phyloP scores from a whole-genome alignment of 2,113 vertebrate species.

The Heterotilapia buettikoferi region DNA sequence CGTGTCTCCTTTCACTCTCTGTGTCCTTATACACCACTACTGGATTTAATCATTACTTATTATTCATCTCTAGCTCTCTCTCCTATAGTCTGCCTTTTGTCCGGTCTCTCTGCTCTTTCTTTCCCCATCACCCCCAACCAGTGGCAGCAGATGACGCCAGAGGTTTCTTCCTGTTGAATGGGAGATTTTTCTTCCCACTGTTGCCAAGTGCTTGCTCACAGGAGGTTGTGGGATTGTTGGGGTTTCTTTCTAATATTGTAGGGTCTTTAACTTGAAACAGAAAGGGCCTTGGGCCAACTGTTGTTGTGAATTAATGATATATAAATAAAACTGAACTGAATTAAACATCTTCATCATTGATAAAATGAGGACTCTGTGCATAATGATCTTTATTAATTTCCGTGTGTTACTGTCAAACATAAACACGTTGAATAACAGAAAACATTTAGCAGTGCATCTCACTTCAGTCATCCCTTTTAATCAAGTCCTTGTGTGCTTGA shows the following conservation, averaged over 20 bases:
- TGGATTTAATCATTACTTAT: not conserved
- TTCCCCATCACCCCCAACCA: not conserved
- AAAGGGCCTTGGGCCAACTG: not conserved
- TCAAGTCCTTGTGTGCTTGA: not conserved
- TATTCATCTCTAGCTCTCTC: not conserved
- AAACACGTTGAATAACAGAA: not conserved
- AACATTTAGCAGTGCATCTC: not conserved
- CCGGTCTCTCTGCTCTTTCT: not conserved
- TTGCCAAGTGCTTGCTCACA: not conserved
- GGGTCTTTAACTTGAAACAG: not conserved
- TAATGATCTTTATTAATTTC: constrained; percentile 9
- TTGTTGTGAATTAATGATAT: not conserved
- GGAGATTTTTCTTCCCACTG: not conserved
- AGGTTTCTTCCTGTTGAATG: not conserved
- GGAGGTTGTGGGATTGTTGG: not conserved
- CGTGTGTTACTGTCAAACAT: not conserved
- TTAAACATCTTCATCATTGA: not conserved
- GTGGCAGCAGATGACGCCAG: not conserved
- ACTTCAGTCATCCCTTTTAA: constrained; percentile 9
- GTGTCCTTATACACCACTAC: not conserved
- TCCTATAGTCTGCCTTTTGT: not conserved
- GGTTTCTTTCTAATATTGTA: not conserved
- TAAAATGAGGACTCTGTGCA: not conserved
- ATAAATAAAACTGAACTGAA: not conserved
- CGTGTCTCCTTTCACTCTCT: not conserved